Conservation (phyloP, 2,113 vertebrate genomes). For the Motacilla tschutschensis region DNA sequence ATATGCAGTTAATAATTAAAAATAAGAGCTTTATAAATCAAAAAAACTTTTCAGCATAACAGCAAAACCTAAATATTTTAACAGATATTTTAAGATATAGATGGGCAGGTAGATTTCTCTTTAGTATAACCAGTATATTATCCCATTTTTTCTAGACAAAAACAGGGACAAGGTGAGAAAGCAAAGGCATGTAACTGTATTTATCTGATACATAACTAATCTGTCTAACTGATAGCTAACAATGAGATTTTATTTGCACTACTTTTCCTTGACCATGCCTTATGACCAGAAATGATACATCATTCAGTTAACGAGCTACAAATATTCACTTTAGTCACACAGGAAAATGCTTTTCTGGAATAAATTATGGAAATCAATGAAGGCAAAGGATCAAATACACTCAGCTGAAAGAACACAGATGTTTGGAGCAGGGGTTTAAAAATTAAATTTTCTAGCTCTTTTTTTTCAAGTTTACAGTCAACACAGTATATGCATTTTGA, state of each 20-base stretch:
- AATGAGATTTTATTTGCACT: not conserved
- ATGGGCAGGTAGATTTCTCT: not conserved
- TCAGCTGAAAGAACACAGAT: not conserved
- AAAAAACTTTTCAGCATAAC: not conserved
- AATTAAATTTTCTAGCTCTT: not conserved
- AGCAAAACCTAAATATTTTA: not conserved
- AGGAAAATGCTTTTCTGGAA: not conserved
- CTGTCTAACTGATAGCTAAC: not conserved
- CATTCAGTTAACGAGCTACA: not conserved
- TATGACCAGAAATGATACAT: not conserved
- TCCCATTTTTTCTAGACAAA: not conserved
- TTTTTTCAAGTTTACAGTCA: not conserved
- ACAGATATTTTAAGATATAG: not conserved
- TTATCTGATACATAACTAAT: not conserved
- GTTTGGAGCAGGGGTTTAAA: not conserved
- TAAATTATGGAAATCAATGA: not conserved
- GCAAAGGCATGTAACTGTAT: not conserved
- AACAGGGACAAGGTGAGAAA: not conserved
- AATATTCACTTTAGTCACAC: not conserved
- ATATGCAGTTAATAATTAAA: not conserved
- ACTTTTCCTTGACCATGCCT: not conserved
- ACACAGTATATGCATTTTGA: not conserved
- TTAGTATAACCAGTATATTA: not conserved
- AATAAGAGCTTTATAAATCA: not conserved
- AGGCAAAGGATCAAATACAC: not conserved